These are phyloP conservation scores for Thyatira batis DNA, from an alignment of 2,888 invertebrate species.

Conservation along the genomic window DNA sequence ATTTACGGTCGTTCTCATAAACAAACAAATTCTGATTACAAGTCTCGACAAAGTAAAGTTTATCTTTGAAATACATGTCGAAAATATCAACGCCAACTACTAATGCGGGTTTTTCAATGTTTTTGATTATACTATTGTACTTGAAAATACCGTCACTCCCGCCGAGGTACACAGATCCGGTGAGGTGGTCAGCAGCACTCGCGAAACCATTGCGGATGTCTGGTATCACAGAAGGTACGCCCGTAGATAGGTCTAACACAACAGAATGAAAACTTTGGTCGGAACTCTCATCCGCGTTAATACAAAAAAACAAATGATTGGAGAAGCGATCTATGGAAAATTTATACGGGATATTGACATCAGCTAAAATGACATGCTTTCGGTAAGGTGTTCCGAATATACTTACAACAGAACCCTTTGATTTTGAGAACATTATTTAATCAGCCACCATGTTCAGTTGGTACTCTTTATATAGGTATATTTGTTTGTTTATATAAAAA, in stretches of 20 bases:
- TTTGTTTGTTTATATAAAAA: neutral
- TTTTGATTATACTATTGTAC: constrained; percentile 45
- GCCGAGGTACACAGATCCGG: constrained; percentile 52
- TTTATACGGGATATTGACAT: constrained; percentile 61
- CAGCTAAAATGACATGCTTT: constrained; percentile 50
- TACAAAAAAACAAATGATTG: constrained; percentile 56
- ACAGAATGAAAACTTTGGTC: constrained; percentile 63
- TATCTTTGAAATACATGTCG: constrained; percentile 52
- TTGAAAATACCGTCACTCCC: constrained; percentile 62
- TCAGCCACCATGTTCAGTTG: neutral
- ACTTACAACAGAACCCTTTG: constrained; percentile 18
- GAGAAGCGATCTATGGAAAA: constrained; percentile 46
- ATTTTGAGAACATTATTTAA: constrained; percentile 4
- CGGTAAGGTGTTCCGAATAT: constrained; percentile 34
- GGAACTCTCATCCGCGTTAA: constrained; percentile 62
- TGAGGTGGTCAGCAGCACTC: constrained; percentile 53
- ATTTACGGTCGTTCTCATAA: constrained; percentile 31
- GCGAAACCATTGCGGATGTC: constrained; percentile 62
- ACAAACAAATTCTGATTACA: constrained; percentile 45
- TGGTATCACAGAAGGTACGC: constrained; percentile 41
- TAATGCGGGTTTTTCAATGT: constrained; percentile 41
- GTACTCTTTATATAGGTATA: neutral
- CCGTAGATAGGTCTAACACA: constrained; percentile 47
- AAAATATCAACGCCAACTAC: constrained; percentile 51
- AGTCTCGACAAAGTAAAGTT: constrained; percentile 58